phyloP scores from a whole-genome alignment of 2,797 vertebrate genomes.

The Hippocampus kuda region DNA sequence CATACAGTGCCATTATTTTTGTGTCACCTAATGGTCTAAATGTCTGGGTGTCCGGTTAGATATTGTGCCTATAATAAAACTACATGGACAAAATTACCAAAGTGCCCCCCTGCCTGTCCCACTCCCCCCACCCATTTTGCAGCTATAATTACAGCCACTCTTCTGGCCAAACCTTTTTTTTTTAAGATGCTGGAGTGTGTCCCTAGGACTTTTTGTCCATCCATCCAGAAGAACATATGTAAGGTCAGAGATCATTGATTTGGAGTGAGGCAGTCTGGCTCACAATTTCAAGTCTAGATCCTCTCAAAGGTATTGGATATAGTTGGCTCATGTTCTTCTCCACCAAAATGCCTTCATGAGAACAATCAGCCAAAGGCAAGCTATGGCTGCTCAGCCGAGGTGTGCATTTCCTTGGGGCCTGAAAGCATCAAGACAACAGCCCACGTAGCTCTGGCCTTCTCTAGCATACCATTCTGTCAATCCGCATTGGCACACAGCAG shows the following conservation, averaged over 20 bases:
- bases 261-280: not conserved
- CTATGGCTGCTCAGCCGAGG: slow-evolving; percentile 30
- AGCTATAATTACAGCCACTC: not conserved
- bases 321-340: not conserved
- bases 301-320: not conserved
- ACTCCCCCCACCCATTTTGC: not conserved
- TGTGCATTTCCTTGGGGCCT: slow-evolving; percentile 36
- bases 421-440: slow-evolving; percentile 34
- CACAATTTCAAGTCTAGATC: not conserved
- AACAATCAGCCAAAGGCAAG: slow-evolving; percentile 26
- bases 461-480: slow-evolving; percentile 58
- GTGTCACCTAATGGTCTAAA: slow-evolving; percentile 39
- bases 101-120: too few species aligned
- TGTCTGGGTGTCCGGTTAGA: slow-evolving; percentile 1
- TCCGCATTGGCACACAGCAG: slow-evolving; percentile 49
- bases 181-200: not conserved
- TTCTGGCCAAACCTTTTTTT: not conserved
- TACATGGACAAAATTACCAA: not conserved
- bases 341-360: not conserved
- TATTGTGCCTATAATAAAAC: not conserved
- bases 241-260: not conserved
- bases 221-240: not conserved
- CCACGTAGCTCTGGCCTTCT: slow-evolving; percentile 39
- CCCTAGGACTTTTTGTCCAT: not conserved
- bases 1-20: slow-evolving; percentile 25